phyloP scores from a whole-genome alignment of 2,888 invertebrate genomes.

The Drosophila mercatorum region DNA sequence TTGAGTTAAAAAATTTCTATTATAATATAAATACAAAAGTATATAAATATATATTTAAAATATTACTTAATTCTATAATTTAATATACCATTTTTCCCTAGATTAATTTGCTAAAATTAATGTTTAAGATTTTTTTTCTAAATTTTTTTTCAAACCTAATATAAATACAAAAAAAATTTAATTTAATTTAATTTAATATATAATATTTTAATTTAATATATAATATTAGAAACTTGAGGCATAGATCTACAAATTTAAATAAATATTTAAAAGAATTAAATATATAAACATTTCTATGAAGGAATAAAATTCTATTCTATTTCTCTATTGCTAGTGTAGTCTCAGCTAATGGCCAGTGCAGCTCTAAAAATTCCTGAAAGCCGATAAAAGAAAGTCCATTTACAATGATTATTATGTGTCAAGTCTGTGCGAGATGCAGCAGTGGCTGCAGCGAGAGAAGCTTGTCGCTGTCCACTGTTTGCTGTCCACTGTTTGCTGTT shows the following conservation, averaged over 20 bases:
- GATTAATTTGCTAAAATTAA: background rate
- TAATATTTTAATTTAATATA: no score
- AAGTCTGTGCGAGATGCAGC: slow-evolving; percentile 37
- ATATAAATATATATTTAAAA: no score
- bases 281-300: no score
- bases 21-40: no score
- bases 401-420: slow-evolving; percentile 45
- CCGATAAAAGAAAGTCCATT: slow-evolving; percentile 37
- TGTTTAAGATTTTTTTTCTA: background rate
- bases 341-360: background rate
- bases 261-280: no score
- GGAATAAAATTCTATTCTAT: background rate
- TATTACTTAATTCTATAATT: no score
- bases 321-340: background rate
- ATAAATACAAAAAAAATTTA: no score
- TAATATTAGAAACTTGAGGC: no score
- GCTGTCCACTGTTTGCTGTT: slow-evolving; percentile 16
- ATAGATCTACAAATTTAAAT: no score
- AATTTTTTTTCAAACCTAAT: no score
- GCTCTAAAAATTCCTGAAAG: slow-evolving; percentile 8
- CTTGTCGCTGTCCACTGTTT: slow-evolving; percentile 43
- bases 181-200: no score
- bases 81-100: background rate
- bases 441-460: slow-evolving; percentile 42
- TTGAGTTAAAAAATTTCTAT: no score